Evolutionary conservation across 2,797 vertebrate genomes (phyloP), one percentile per base, ranked within the genome.

Genomic region (Sebastes diaconus): DNA sequence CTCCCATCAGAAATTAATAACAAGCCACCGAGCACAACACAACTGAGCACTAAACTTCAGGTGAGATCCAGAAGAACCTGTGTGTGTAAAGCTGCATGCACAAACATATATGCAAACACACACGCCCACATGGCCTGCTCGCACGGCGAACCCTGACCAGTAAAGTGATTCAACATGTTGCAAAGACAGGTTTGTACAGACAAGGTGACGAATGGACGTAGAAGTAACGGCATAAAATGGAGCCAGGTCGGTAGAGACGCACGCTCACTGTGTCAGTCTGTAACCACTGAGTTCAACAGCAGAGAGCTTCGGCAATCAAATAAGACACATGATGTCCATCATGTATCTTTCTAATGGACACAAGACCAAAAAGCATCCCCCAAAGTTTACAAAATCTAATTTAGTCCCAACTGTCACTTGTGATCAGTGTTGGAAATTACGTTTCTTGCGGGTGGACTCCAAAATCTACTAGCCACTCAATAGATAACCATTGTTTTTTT

Each of bases 151-250:
- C 29, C 75, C 34, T 58, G 27, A 68, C 68, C 20, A 77, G 30
- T 63, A 30, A 80, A 81, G 64, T 75, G 29, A 86, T 72, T 78
- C 69, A 68, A 71, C 52, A 42, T 80, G 64, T 76, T 72, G 64
- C 39, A 72, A 46, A 73, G 55, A 80, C 59, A 75, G 69, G 61
- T 87, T 70, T 68, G 63, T 50, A 42, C 57, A 76, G 42, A 87
- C 32, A 78, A n/a, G 34, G 46, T 86, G 77, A 86, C 36, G 0
- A 79, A 71, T 64, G 59, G 75, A 63, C 57, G 65, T 46, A 50
- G 3, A 42, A 36, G 65, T 54, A 75, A 79, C 6, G 4, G 29
- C 13, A 84, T 73, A 84, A 76, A 87, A 89, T 69, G 70, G 67
- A 66, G 80, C 61, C 50, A 84, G 74, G 61, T 52, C 22, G 0